These are phyloP conservation scores for Nipponacmea schrenckii DNA, from an alignment of 2,888 invertebrate genomes.

Conservation along the genomic window DNA sequence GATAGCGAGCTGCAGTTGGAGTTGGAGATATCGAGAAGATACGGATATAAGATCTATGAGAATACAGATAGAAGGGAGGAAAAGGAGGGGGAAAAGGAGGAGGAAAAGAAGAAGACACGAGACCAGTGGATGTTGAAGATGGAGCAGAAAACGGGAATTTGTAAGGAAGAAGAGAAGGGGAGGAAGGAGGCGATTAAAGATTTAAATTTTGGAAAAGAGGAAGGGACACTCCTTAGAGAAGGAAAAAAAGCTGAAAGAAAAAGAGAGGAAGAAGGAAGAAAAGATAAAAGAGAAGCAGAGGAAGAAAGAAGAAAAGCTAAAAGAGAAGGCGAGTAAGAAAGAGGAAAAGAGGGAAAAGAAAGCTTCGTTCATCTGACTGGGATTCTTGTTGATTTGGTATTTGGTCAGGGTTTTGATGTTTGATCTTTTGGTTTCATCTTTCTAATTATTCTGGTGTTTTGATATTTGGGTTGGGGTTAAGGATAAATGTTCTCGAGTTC, in stretches of 20 bases:
- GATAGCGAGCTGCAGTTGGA: not conserved
- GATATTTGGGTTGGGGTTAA: no score
- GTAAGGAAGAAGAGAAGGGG: not conserved
- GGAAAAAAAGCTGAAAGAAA: not conserved
- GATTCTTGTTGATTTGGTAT: no score
- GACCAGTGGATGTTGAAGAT: not conserved
- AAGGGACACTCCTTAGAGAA: not conserved
- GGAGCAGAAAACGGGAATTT: not conserved
- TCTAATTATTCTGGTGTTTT: no score
- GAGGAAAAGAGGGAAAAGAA: slow-evolving; percentile 4
- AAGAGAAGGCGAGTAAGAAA: not conserved
- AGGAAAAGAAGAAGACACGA: not conserved
- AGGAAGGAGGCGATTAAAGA: no score
- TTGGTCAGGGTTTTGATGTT: no score
- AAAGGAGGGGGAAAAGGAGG: not conserved
- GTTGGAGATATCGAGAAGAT: not conserved
- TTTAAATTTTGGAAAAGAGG: no score
- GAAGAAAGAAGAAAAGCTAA: slow-evolving; percentile 5
- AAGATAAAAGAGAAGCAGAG: not conserved
- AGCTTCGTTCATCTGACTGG: no score
- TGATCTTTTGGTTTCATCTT: no score
- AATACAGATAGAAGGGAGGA: not conserved
- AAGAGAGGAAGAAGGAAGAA: slow-evolving; percentile 3
- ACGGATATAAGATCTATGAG: slow-evolving; percentile 1
- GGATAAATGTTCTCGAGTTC: no score